Evolutionary conservation across 1,140 invertebrate genomes (phyloP).

Genomic region (Leptopilina boulardi): DNA sequence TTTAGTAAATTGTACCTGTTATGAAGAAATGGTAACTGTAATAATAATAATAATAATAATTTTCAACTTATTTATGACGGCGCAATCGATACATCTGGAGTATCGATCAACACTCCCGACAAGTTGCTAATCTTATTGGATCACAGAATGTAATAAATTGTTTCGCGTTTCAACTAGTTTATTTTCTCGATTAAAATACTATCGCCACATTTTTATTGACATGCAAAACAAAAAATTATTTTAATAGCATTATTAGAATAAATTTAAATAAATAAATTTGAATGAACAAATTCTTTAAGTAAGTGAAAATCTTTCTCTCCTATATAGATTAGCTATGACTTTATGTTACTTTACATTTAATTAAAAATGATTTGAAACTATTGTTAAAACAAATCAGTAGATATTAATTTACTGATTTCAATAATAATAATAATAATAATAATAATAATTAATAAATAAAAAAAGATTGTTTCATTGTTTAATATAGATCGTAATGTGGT

Average conservation of each 20-base stretch:
- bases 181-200: neutral
- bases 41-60: too few species aligned
- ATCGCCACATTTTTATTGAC: neutral
- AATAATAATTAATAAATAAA: too few species aligned
- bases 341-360: too few species aligned
- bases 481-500: too few species aligned
- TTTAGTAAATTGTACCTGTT: neutral
- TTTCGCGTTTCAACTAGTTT: neutral
- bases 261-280: neutral
- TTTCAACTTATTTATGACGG: neutral
- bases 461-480: too few species aligned
- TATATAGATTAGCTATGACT: too few species aligned
- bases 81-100: constrained; percentile 7
- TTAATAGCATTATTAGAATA: neutral
- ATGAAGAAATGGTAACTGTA: neutral
- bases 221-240: neutral
- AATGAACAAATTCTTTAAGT: neutral
- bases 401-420: too few species aligned
- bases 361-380: too few species aligned
- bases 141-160: constrained; percentile 14
- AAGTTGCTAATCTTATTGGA: constrained; percentile 9
- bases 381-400: too few species aligned
- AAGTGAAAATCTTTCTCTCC: neutral
- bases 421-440: too few species aligned
- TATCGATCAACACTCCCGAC: constrained; percentile 7